Evolutionary conservation across 2,113 vertebrate genomes (phyloP).

Genomic region (Hystrix cristata): DNA sequence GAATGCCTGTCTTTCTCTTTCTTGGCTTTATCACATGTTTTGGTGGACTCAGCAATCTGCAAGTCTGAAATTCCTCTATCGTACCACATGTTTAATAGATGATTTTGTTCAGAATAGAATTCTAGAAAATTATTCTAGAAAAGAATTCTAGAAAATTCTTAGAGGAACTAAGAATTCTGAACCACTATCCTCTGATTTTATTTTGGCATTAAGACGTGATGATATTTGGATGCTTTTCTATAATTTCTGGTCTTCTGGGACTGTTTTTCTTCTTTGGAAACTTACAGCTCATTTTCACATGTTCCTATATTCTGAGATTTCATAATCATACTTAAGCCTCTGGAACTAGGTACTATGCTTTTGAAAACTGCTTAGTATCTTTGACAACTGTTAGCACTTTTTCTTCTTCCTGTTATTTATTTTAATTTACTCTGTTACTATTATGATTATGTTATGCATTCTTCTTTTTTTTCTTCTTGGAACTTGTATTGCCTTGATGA

Average conservation of each 20-base stretch:
- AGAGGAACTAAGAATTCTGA: background rate
- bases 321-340: background rate
- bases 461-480: background rate
- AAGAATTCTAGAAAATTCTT: no score
- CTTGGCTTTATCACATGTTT: background rate
- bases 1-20: no score
- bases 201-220: background rate
- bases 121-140: background rate
- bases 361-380: background rate
- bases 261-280: background rate
- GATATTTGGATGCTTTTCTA: background rate
- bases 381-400: background rate
- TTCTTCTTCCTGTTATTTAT: background rate
- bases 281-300: background rate
- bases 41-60: background rate
- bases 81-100: background rate
- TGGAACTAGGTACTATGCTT: background rate
- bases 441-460: background rate
- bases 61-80: background rate
- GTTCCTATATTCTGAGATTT: background rate
- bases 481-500: background rate
- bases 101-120: background rate
- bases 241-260: background rate
- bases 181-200: background rate
- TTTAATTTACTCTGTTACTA: background rate